A percentile compares a stretch with the other conserved stretches of the same genome.
These are phyloP conservation scores for Acromyrmex charruanus DNA, from an alignment of 1,140 invertebrate genomes.

Conservation along the genomic window DNA sequence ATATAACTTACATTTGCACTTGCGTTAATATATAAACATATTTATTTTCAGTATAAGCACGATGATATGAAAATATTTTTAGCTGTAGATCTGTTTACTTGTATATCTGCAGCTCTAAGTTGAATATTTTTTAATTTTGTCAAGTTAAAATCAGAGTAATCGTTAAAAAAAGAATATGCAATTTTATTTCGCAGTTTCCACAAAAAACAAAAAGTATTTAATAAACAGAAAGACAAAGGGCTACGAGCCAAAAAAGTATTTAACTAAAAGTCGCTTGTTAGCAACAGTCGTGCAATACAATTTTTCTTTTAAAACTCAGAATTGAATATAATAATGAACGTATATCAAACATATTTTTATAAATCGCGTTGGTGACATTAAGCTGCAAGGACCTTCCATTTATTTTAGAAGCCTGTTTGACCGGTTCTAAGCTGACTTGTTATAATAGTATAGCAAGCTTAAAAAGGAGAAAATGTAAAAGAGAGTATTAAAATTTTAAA, in stretches of 20 bases:
- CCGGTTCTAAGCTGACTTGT: constrained; percentile 13
- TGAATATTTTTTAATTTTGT: constrained; percentile 22
- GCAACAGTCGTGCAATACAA: not conserved
- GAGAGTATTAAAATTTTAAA: not conserved
- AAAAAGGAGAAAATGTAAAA: not conserved
- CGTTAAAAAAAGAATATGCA: not conserved
- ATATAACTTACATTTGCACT: not conserved
- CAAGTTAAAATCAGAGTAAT: not conserved
- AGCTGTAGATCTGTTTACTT: not conserved
- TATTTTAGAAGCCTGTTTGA: not conserved
- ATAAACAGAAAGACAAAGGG: not conserved
- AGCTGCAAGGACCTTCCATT: not conserved
- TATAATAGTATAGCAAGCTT: not conserved
- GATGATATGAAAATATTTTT: constrained; percentile 33
- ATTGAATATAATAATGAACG: not conserved
- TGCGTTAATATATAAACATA: not conserved
- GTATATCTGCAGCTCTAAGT: not conserved
- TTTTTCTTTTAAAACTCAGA: not conserved
- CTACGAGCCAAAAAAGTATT: not conserved
- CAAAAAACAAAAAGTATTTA: not conserved
- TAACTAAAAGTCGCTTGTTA: constrained; percentile 18
- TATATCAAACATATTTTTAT: not conserved
- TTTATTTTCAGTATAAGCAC: not conserved
- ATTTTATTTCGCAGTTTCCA: not conserved
- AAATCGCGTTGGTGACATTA: not conserved